These are phyloP conservation scores for Aldrovandia affinis DNA, from an alignment of 2,797 vertebrate species.

Conservation along the genomic window DNA sequence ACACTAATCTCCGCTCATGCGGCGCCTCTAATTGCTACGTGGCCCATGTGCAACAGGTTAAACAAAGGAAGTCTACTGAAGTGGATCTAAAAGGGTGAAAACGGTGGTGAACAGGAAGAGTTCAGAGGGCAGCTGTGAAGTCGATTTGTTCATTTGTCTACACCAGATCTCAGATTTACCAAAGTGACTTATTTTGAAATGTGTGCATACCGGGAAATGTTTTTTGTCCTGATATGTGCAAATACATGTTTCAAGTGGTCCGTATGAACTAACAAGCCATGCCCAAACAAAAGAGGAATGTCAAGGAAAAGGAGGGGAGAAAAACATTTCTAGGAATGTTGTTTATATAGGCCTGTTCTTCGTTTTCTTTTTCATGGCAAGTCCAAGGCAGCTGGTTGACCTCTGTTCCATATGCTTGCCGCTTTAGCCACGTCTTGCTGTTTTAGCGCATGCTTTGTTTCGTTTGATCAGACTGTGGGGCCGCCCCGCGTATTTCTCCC, in stretches of 20 bases:
- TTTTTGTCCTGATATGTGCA: not conserved
- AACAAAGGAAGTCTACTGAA: not conserved
- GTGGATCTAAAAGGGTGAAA: not conserved
- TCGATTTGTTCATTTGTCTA: not conserved
- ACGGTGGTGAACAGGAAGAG: not conserved
- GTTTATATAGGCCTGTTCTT: constrained; percentile 15
- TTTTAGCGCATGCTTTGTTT: constrained; percentile 66
- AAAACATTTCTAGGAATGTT: constrained; percentile 14
- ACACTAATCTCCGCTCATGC: no score
- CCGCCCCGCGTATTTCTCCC: not conserved
- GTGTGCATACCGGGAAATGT: not conserved
- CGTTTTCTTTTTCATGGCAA: not conserved
- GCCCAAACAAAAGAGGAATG: not conserved
- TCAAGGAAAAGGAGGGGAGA: not conserved
- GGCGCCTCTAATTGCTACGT: no score
- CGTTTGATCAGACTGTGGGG: constrained; percentile 42
- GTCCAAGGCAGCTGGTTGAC: constrained; percentile 55
- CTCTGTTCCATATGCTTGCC: constrained; percentile 61
- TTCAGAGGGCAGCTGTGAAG: not conserved
- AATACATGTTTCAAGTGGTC: not conserved
- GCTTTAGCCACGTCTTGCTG: constrained; percentile 69
- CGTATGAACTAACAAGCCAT: not conserved
- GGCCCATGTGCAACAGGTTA: not conserved
- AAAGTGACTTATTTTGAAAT: not conserved
- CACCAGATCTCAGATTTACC: not conserved